Base-by-base conservation (phyloP, 2,113 vertebrate species). In the Campylomormyrus numenius region DNA sequence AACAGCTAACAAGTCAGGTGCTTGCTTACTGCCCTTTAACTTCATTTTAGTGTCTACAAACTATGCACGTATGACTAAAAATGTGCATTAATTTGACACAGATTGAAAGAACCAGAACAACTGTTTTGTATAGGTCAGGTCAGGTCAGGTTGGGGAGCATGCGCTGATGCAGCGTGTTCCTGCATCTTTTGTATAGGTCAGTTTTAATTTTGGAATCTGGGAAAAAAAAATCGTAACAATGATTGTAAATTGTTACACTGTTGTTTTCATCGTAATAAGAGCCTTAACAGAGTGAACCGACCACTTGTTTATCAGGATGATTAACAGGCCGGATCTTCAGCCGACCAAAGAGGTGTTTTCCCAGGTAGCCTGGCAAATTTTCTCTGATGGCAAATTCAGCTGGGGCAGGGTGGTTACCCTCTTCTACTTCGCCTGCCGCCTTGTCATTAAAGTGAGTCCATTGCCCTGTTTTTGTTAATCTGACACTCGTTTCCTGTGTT, bases 351-450 rank as follows among this genome's bases (percentile, higher is more conserved):
- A 98, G 0, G 93, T 97, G 31, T 98, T 98, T 87, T 89, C 97
- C 90, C 96, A 91, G 88, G 97, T 98, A 42, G 97, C 97, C 0
- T 5, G 91, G 0, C 96, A 98, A 87, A 97, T 98, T 94, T 98
- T 98, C 92, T 95, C 97, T 0, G 97, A 98, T 13, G 97, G 97
- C 90, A 97, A 95, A 93, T 98, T 97, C 92, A 98, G 97, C 95
- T 98, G 98, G 98, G 97, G 98, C 88, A 95, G 97, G 0, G 97
- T 98, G 35, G 98, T 98, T 0, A 96, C 97, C 0, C 91, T 98
- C 0, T 98, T 98, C 93, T 98, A 98, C 94, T 98, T 98, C 85
- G 97, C 98, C 89, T 97, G 96, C 95, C 96, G 97, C 86, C 95
- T 98, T 24, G 97, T 98, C 85, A 95, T 96, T 90, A 96, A 96